phyloP scores from a whole-genome alignment of 2,888 invertebrate genomes.

The Chrysomela aeneicollis region DNA sequence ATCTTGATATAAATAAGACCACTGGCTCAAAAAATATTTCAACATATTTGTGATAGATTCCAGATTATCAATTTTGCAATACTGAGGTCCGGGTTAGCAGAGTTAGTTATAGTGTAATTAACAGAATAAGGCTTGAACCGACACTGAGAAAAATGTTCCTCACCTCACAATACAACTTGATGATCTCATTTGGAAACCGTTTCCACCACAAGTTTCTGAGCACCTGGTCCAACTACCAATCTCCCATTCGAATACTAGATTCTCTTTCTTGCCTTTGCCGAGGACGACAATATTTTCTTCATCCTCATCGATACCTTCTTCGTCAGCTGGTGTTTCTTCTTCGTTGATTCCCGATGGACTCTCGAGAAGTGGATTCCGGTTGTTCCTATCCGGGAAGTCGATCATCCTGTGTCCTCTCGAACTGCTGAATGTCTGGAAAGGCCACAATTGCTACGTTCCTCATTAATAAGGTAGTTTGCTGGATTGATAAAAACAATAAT shows the following conservation, averaged over 20 bases:
- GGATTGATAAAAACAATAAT: not conserved
- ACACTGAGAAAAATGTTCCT: conserved; percentile 5
- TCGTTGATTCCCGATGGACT: conserved; percentile 17
- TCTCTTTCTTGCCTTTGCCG: conserved; percentile 59
- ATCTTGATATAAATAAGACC: no score
- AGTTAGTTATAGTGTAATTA: no score
- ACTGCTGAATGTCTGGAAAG: conserved; percentile 78
- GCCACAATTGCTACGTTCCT: conserved; percentile 80
- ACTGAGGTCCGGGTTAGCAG: no score
- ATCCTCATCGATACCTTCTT: conserved; percentile 42
- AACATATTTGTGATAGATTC: no score
- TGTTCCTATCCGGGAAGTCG: conserved; percentile 60
- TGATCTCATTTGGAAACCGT: conserved; percentile 75
- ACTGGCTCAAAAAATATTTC: no score
- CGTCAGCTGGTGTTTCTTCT: conserved; percentile 24
- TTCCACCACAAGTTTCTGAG: conserved; percentile 82
- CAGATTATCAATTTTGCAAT: no score
- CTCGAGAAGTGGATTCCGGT: conserved; percentile 10
- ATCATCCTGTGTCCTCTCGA: conserved; percentile 76
- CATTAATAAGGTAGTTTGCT: conserved; percentile 50
- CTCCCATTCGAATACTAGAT: conserved; percentile 78
- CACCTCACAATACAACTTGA: conserved; percentile 73
- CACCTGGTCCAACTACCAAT: conserved; percentile 88
- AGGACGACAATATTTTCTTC: conserved; percentile 52
- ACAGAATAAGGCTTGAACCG: not conserved